Evolutionary conservation across 2,113 vertebrate species (phyloP).

Genomic region (Nettapus auritus): DNA sequence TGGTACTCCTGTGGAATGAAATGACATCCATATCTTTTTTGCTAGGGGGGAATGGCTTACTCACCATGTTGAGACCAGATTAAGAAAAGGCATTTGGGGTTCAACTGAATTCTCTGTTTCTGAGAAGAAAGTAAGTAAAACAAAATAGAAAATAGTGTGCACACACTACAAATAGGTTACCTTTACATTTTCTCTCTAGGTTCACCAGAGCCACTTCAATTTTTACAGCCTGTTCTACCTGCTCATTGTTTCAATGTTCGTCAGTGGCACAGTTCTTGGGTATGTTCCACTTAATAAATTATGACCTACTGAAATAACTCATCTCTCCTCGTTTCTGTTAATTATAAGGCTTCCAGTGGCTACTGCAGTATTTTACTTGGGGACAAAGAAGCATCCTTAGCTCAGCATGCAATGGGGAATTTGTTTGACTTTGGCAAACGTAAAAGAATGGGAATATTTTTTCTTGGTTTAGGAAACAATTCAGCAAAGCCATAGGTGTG

Average conservation of each 20-base stretch:
- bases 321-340: conserved; percentile 22
- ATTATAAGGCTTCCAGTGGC: conserved; percentile 35
- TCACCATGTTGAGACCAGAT: not conserved
- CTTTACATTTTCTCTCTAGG: not conserved
- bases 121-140: not conserved
- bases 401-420: conserved; percentile 29
- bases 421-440: conserved; percentile 8
- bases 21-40: not conserved
- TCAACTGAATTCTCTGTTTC: not conserved
- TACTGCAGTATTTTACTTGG: conserved; percentile 2
- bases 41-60: not conserved
- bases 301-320: not conserved
- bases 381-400: conserved; percentile 6
- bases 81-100: not conserved
- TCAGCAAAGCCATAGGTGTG: not conserved
- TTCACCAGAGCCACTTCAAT: not conserved
- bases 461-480: not conserved
- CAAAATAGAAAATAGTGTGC: not conserved
- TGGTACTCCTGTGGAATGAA: not conserved
- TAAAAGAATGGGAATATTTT: not conserved
- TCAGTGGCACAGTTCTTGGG: not conserved
- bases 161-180: not conserved
- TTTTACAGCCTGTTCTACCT: not conserved
- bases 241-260: not conserved
- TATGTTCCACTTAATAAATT: not conserved